These are phyloP conservation scores for Drosophila glabriapex DNA, from an alignment of 2,888 invertebrate genomes.

Conservation along the genomic window DNA sequence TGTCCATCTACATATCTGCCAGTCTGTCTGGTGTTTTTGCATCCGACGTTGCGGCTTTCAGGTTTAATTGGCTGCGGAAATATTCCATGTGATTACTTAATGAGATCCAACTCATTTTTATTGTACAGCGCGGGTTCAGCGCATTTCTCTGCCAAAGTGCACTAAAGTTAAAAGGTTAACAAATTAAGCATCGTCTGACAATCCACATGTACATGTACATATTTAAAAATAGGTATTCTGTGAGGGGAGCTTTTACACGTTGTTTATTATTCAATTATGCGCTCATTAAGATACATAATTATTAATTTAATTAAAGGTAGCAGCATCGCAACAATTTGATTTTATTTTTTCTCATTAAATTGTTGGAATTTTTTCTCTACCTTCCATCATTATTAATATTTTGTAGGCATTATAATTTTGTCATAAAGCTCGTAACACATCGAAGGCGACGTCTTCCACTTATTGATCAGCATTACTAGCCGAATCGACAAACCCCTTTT, in stretches of 20 bases:
- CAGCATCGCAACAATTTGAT: constrained; percentile 59
- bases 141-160: constrained; percentile 51
- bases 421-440: neutral
- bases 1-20: constrained; percentile 64
- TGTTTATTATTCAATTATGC: constrained; percentile 80
- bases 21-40: constrained; percentile 47
- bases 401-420: neutral
- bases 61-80: constrained; percentile 81
- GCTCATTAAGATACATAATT: constrained; percentile 77
- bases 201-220: constrained; percentile 6
- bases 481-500: neutral
- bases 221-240: constrained; percentile 19
- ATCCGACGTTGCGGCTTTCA: constrained; percentile 69
- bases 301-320: constrained; percentile 76
- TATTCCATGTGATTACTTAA: constrained; percentile 81
- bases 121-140: constrained; percentile 39
- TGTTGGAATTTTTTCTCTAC: constrained; percentile 22
- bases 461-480: neutral
- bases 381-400: neutral
- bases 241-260: constrained; percentile 29
- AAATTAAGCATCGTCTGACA: constrained; percentile 47
- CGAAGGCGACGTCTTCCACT: neutral
- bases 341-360: constrained; percentile 48
- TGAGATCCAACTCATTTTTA: constrained; percentile 77
- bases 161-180: constrained; percentile 77